Conservation (phyloP, 2,797 vertebrate species). For the Nannoperca obscura region DNA sequence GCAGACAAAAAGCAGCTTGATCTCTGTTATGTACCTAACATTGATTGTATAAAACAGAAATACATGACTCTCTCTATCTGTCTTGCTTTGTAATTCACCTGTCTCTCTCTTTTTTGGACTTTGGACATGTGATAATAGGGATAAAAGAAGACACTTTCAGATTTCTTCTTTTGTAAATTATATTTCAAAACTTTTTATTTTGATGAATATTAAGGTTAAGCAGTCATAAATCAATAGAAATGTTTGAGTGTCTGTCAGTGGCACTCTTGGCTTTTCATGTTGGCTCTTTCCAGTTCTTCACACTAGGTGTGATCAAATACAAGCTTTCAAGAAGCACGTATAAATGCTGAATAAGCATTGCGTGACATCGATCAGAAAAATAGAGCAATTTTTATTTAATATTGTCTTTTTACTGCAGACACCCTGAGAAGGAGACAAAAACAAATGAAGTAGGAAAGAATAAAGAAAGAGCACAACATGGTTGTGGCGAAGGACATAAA, state of each 20-base stretch:
- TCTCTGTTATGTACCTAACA: constrained; percentile 40
- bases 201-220: not conserved
- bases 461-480: not conserved
- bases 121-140: not conserved
- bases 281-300: not conserved
- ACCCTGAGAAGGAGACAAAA: not conserved
- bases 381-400: not conserved
- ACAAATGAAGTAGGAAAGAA: not conserved
- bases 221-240: constrained; percentile 10
- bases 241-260: constrained; percentile 7
- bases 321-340: not conserved
- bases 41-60: constrained; percentile 26
- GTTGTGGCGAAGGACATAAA: constrained; percentile 19
- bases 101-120: not conserved
- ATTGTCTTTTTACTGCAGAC: not conserved
- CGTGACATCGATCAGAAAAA: not conserved
- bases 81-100: constrained; percentile 27
- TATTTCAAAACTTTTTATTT: not conserved
- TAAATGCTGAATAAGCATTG: not conserved
- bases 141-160: not conserved
- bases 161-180: not conserved
- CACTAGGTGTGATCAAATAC: not conserved
- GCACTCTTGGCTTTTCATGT: not conserved
- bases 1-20: constrained; percentile 56
- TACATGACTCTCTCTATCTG: not conserved